Percentiles rank a stretch among this genome's conserved stretches.
Conservation (phyloP, 2,888 invertebrate species). For the Frankliniella fusca region DNA sequence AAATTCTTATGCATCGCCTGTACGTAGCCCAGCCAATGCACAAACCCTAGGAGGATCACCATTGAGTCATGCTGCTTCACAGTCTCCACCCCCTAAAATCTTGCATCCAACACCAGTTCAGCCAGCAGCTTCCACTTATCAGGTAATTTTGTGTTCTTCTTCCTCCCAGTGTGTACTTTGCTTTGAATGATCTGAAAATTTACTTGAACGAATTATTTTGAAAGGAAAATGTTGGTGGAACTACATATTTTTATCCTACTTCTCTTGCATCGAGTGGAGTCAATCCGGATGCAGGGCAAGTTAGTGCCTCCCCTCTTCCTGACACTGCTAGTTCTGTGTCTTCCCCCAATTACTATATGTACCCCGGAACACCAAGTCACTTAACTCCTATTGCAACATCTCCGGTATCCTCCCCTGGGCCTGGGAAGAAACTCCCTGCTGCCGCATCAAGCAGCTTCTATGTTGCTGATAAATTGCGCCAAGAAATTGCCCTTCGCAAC, state of each 20-base stretch:
- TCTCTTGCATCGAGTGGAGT: constrained; percentile 43
- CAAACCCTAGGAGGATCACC: constrained; percentile 35
- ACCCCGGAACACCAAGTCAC: constrained; percentile 61
- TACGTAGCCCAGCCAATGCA: constrained; percentile 34
- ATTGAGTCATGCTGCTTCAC: constrained; percentile 41
- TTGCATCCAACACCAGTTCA: constrained; percentile 46
- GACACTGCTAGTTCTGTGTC: constrained; percentile 40
- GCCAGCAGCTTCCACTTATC: constrained; percentile 46
- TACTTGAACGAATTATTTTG: constrained; percentile 40
- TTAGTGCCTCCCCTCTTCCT: not conserved
- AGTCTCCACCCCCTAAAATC: constrained; percentile 45
- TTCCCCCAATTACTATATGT: constrained; percentile 56
- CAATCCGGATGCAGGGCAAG: not conserved
- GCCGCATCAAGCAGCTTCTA: constrained; percentile 59
- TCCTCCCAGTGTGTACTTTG: not conserved
- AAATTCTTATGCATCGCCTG: constrained; percentile 35
- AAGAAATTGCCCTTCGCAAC: constrained; percentile 72
- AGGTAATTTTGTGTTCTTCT: constrained; percentile 40
- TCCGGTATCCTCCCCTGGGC: constrained; percentile 42
- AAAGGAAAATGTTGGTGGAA: constrained; percentile 88
- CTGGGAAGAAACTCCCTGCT: constrained; percentile 37
- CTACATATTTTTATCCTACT: constrained; percentile 87
- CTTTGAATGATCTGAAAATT: not conserved
- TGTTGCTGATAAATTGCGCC: constrained; percentile 75
- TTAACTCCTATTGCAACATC: constrained; percentile 45